phyloP scores from a whole-genome alignment of 2,888 invertebrate species.

The Cephus runcator region DNA sequence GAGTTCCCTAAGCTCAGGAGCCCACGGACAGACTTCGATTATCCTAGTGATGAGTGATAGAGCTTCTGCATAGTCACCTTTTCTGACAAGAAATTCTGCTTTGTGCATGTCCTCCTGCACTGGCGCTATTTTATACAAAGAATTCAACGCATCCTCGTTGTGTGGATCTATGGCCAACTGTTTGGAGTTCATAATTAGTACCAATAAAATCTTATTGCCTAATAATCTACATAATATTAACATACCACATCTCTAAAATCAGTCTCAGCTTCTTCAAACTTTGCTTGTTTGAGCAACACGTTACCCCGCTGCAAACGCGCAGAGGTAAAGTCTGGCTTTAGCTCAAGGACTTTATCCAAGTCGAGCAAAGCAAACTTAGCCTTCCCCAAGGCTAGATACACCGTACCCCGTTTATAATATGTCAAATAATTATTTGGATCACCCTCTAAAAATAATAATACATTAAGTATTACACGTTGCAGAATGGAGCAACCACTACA shows the following conservation, averaged over 20 bases:
- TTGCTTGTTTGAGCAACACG: slow-evolving; percentile 90
- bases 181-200: not conserved
- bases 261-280: slow-evolving; percentile 81
- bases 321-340: slow-evolving; percentile 94
- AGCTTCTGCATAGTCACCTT: slow-evolving; percentile 70
- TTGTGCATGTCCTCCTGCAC: slow-evolving; percentile 73
- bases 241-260: slow-evolving; percentile 90
- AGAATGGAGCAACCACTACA: not conserved
- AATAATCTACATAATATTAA: slow-evolving; percentile 37
- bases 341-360: slow-evolving; percentile 89
- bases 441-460: slow-evolving; percentile 74
- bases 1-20: slow-evolving; percentile 82
- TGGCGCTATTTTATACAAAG: slow-evolving; percentile 75
- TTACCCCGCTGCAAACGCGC: slow-evolving; percentile 87
- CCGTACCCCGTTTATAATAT: slow-evolving; percentile 94
- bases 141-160: slow-evolving; percentile 78
- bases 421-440: slow-evolving; percentile 97
- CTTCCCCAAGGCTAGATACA: slow-evolving; percentile 95
- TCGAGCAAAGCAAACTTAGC: slow-evolving; percentile 95
- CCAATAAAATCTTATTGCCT: not conserved
- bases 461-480: not conserved
- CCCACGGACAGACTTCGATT: slow-evolving; percentile 91
- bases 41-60: slow-evolving; percentile 74
- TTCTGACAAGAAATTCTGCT: slow-evolving; percentile 73
- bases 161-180: slow-evolving; percentile 78